These are phyloP conservation scores for Trichopoda pennipes DNA, from an alignment of 2,888 invertebrate genomes.

Conservation along the genomic window DNA sequence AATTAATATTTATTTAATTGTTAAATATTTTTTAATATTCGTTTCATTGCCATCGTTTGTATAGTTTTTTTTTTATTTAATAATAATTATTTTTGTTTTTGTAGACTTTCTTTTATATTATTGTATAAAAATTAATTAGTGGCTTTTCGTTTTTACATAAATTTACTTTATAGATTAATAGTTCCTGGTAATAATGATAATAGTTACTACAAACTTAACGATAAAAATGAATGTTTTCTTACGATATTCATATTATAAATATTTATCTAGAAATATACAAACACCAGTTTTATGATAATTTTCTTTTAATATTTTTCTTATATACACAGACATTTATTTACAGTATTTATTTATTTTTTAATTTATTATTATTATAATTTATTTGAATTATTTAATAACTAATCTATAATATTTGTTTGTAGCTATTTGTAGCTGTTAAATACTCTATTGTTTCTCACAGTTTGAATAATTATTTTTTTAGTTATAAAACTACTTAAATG, in stretches of 20 bases:
- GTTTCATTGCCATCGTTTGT: slow-evolving; percentile 51
- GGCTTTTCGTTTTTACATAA: slow-evolving; percentile 18
- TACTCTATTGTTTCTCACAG: slow-evolving; percentile 68
- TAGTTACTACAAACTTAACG: slow-evolving; percentile 58
- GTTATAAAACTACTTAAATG: slow-evolving; percentile 21
- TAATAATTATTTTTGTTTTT: slow-evolving; percentile 25
- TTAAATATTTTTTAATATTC: slow-evolving; percentile 48
- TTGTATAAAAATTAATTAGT: slow-evolving; percentile 59
- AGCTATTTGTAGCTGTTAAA: slow-evolving; percentile 57
- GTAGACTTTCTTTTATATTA: slow-evolving; percentile 28
- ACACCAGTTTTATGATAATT: slow-evolving; percentile 12
- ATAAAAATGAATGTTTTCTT: slow-evolving; percentile 22
- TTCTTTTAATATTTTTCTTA: slow-evolving; percentile 23
- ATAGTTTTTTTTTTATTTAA: slow-evolving; percentile 13
- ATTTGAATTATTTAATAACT: slow-evolving; percentile 35
- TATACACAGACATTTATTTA: slow-evolving; percentile 32
- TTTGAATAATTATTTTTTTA: slow-evolving; percentile 51
- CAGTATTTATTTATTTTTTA: background rate
- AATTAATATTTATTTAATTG: slow-evolving; percentile 24
- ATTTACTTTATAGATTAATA: background rate
- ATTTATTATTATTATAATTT: background rate
- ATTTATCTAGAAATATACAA: slow-evolving; percentile 54
- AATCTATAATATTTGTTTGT: slow-evolving; percentile 42
- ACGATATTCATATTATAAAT: slow-evolving; percentile 5
- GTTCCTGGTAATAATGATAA: slow-evolving; percentile 15